Evolutionary conservation across 2,888 invertebrate species (phyloP).

Genomic region (Adelphocoris suturalis): DNA sequence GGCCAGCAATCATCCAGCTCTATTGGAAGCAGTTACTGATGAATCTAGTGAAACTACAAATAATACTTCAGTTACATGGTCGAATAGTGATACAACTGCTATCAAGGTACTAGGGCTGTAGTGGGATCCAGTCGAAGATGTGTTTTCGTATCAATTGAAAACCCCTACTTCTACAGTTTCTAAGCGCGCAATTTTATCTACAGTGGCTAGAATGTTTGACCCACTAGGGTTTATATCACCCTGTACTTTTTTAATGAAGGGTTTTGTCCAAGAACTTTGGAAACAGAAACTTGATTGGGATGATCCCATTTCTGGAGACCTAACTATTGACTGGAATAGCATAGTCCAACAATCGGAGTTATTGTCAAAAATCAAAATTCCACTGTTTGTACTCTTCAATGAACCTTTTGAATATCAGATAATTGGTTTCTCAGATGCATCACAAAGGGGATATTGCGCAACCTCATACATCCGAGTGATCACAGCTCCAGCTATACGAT

Average conservation of each 20-base stretch:
- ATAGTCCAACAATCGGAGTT: background rate
- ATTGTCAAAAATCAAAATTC: slow-evolving; percentile 33
- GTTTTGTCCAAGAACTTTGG: slow-evolving; percentile 28
- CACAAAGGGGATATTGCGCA: background rate
- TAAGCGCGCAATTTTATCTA: background rate
- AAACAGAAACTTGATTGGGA: background rate
- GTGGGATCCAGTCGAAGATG: background rate
- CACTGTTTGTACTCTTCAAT: background rate
- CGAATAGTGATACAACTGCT: background rate
- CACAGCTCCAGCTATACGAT: background rate
- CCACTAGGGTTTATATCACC: slow-evolving; percentile 28
- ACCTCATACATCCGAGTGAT: background rate
- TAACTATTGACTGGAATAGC: background rate
- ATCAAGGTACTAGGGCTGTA: slow-evolving; percentile 9
- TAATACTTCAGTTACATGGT: slow-evolving; percentile 4
- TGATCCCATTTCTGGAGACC: background rate
- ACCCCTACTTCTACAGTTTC: background rate
- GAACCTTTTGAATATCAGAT: slow-evolving; percentile 16
- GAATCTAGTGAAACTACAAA: background rate
- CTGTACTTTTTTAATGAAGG: background rate
- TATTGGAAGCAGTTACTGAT: background rate
- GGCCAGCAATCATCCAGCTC: background rate
- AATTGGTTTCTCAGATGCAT: slow-evolving; percentile 50
- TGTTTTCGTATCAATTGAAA: slow-evolving; percentile 17
- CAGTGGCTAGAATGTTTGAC: slow-evolving; percentile 29